Evolutionary conservation across 2,888 invertebrate genomes (phyloP), one percentile per base, ranked within the genome.

Genomic region (Neria commutata): DNA sequence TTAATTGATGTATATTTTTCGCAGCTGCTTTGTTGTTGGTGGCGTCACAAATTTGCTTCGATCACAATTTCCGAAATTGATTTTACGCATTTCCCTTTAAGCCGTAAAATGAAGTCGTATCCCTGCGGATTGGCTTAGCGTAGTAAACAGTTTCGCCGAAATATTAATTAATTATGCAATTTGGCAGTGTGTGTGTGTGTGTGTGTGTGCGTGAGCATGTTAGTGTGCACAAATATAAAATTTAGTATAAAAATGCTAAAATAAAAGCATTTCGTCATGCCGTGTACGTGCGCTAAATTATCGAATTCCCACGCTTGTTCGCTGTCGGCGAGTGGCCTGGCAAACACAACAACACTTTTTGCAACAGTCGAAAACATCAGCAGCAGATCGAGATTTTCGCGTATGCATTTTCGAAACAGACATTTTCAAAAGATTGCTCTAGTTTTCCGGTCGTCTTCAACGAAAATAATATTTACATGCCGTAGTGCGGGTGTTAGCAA

Each of bases 181-280:
- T n/a, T n/a, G n/a, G n/a, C n/a, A n/a, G n/a, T n/a, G n/a, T n/a
- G n/a, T n/a, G n/a, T n/a, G n/a, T n/a, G n/a, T n/a, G n/a, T n/a
- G n/a, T n/a, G n/a, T n/a, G n/a, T n/a, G n/a, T n/a, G n/a, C n/a
- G n/a, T n/a, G n/a, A n/a, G n/a, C n/a, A n/a, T n/a, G n/a, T n/a
- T n/a, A n/a, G n/a, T n/a, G n/a, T n/a, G n/a, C n/a, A n/a, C n/a
- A n/a, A n/a, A n/a, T n/a, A n/a, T n/a, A n/a, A n/a, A n/a, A 37
- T 37, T 14, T 37, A 37, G 42, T n/a, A 23, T 37, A 26, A 25
- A 40, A 11, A 10, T 23, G 42, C 52, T 50, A 66, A 72, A 71
- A 71, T 68, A 72, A 67, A 68, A 70, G 64, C 63, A 62, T 64
- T 62, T 64, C 71, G 67, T 72, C 70, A 71, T 52, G 53, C 69